Percentiles rank a stretch among this genome's conserved stretches.
These are phyloP conservation scores for Cerastis leucographa DNA, from an alignment of 2,888 invertebrate genomes.

Conservation along the genomic window DNA sequence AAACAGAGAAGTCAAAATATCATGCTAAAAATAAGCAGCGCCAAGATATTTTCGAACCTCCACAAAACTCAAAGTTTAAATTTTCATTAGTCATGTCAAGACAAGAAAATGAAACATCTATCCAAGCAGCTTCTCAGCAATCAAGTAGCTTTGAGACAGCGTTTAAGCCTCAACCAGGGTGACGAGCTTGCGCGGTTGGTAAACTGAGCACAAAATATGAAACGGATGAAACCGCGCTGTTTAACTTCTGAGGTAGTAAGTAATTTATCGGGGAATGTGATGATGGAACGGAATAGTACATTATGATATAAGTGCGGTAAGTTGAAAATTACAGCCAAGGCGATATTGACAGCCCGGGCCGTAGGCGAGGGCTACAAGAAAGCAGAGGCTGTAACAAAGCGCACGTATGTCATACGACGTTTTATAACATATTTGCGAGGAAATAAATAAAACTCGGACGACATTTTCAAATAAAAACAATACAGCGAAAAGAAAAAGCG, in stretches of 20 bases:
- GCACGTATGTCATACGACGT: too few relatives aligned
- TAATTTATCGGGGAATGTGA: neutral
- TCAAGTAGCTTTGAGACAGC: slow-evolving; percentile 35
- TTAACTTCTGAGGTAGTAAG: neutral
- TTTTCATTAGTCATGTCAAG: slow-evolving; percentile 40
- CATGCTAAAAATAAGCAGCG: neutral
- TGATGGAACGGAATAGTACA: too few relatives aligned
- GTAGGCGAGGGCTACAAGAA: too few relatives aligned
- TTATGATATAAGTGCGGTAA: too few relatives aligned
- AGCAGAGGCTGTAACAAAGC: too few relatives aligned
- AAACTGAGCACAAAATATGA: neutral
- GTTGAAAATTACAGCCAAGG: too few relatives aligned
- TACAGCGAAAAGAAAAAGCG: too few relatives aligned
- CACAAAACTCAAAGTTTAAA: slow-evolving; percentile 17
- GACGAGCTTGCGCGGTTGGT: neutral
- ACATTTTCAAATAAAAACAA: too few relatives aligned
- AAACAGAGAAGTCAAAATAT: slow-evolving; percentile 6
- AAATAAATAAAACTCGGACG: too few relatives aligned
- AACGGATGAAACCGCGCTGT: neutral
- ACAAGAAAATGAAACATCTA: slow-evolving; percentile 39
- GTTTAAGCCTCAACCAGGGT: neutral
- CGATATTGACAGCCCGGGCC: too few relatives aligned
- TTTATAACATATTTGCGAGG: too few relatives aligned
- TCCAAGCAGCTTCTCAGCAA: slow-evolving; percentile 30
- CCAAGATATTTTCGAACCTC: slow-evolving; percentile 7